Base-by-base conservation (phyloP, 2,888 invertebrate species). In the Chymomyza caudatula region DNA sequence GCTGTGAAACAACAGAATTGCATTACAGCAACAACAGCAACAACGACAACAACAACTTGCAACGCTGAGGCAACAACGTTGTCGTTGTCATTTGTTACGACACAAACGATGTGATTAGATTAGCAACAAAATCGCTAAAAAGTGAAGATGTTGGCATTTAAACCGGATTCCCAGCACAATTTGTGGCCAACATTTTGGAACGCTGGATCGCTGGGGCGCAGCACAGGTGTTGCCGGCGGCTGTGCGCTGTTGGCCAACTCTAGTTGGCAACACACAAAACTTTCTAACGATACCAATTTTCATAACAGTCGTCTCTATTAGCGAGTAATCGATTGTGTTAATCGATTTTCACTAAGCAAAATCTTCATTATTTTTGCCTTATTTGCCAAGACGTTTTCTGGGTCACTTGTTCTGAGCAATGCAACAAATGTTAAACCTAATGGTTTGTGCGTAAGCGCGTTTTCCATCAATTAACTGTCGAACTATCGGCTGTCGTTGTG, bases 381-480 rank as follows among this genome's bases (percentile, higher is more conserved):
- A 51, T 44, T 52, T 29, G 23, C 43, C 54, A 54, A 42, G 11
- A 61, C 47, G n/a, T 44, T 81, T 80, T 84, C 83, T 82, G 77
- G 81, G 81, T 82, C 82, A 86, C 49, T 60, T 63, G 54, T 58
- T 47, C 47, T 47, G 11, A 6, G 15, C 44, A 47, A 47, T 17
- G 49, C 19, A 8, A 8, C 15, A 17, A 49, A 17, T 49, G 51
- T n/a, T n/a, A n/a, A n/a, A n/a, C n/a, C n/a, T n/a, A n/a, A n/a
- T n/a, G n/a, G 4, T 8, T 83, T 86, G 80, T 83, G 86, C 86
- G 82, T 86, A 83, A 47, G 47, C 54, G 43, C 44, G 19, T 60
- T 60, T 60, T 37, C 60, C 52, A 60, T 86, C 86, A 82, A 82
- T 82, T 82, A 86, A 82, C 86, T 71, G 43, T 53, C 44, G 22